phyloP scores from a whole-genome alignment of 2,888 invertebrate genomes.

The Eugnorisma glareosa region DNA sequence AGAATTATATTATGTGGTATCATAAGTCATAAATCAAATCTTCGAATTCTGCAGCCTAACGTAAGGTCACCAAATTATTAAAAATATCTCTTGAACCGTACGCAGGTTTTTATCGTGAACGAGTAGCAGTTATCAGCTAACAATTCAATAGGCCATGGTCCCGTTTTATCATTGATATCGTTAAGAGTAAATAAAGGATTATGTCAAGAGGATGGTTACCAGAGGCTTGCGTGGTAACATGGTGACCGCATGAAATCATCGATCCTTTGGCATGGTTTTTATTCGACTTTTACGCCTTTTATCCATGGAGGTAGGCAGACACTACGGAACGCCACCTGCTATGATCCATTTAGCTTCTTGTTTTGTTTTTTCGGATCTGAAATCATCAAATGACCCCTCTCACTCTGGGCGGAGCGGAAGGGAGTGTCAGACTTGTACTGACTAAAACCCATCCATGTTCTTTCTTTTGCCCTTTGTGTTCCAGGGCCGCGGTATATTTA shows the following conservation, averaged over 20 bases:
- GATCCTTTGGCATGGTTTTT: not conserved
- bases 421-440: no score
- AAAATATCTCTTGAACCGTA: not conserved
- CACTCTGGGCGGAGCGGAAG: no score
- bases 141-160: slow-evolving; percentile 40
- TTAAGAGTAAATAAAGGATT: slow-evolving; percentile 46
- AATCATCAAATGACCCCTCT: no score
- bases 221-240: not conserved
- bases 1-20: not conserved
- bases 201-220: slow-evolving; percentile 26
- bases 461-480: no score
- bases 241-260: not conserved
- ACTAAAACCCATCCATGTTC: no score
- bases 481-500: no score
- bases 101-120: slow-evolving; percentile 16
- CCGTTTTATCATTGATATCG: slow-evolving; percentile 29
- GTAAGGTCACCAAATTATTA: not conserved
- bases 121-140: slow-evolving; percentile 31
- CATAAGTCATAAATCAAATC: not conserved
- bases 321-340: no score
- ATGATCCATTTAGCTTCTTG: no score
- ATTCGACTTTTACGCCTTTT: not conserved
- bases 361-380: no score
- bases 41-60: not conserved
- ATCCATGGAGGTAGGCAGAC: no score